These are phyloP conservation scores for Dicyrtomina minuta DNA, from an alignment of 2,888 invertebrate genomes.

Conservation along the genomic window DNA sequence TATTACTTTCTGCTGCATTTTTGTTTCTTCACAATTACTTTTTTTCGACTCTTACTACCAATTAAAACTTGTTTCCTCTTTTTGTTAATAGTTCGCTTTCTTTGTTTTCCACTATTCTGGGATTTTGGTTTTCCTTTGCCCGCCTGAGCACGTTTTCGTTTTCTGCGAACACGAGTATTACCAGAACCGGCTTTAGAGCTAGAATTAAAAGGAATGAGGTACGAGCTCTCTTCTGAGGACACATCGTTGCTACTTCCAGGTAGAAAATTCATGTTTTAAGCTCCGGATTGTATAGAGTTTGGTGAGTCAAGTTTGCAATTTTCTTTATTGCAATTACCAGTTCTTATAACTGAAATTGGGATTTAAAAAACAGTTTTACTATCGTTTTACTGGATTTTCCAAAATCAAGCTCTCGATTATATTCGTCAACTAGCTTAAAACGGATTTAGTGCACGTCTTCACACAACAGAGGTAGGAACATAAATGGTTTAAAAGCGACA, in stretches of 20 bases:
- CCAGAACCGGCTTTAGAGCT: not conserved
- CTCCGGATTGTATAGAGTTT: not conserved
- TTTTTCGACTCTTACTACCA: not conserved
- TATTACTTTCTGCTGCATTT: not conserved
- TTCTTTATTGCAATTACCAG: not conserved
- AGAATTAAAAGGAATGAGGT: not conserved
- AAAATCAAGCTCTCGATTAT: not conserved
- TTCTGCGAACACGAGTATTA: not conserved
- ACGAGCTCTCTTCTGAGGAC: not conserved
- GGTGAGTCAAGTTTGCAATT: not conserved
- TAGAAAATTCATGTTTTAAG: not conserved
- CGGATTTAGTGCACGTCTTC: not conserved
- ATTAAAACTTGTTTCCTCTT: no score
- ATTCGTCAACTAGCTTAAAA: not conserved
- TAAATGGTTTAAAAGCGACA: not conserved
- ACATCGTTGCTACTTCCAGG: not conserved
- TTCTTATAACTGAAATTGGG: not conserved
- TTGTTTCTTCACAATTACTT: not conserved
- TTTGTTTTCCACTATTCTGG: not conserved
- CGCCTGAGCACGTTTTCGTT: not conserved
- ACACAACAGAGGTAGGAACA: not conserved
- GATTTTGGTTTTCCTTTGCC: not conserved
- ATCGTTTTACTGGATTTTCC: not conserved
- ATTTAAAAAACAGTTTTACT: not conserved
- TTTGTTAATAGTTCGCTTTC: not conserved